These are phyloP conservation scores for Drosophila sordidula DNA, from an alignment of 2,888 invertebrate species.

Conservation along the genomic window DNA sequence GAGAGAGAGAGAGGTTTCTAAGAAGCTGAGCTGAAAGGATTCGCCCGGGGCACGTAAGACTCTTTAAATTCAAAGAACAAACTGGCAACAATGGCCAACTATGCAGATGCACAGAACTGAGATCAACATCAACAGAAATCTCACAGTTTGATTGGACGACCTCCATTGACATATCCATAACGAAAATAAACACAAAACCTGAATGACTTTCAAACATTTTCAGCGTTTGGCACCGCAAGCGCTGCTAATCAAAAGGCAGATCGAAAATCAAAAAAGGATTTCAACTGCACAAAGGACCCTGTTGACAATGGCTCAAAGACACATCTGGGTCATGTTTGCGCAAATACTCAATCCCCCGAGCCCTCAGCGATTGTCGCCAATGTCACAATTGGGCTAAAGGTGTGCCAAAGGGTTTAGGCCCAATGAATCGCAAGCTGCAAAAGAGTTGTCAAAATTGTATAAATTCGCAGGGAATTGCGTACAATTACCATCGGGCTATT, in stretches of 20 bases:
- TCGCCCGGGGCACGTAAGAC: constrained; percentile 46
- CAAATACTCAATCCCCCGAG: constrained; percentile 42
- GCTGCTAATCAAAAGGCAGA: constrained; percentile 51
- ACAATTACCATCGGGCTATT: constrained; percentile 26
- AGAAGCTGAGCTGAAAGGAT: constrained; percentile 48
- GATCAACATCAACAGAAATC: constrained; percentile 21
- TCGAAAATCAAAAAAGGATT: constrained; percentile 39
- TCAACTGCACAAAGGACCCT: constrained; percentile 16
- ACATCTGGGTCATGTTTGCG: constrained; percentile 65
- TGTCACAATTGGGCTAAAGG: constrained; percentile 26
- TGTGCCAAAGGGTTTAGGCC: constrained; percentile 31
- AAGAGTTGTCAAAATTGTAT: constrained; percentile 50
- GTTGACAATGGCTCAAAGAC: constrained; percentile 37
- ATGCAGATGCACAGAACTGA: constrained; percentile 55
- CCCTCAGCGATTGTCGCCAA: constrained; percentile 33
- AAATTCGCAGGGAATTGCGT: constrained; percentile 36
- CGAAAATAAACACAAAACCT: constrained; percentile 41
- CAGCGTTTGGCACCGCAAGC: constrained; percentile 25
- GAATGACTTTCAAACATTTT: constrained; percentile 10
- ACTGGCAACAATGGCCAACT: constrained; percentile 20
- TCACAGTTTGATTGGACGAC: constrained; percentile 41
- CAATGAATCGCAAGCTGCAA: constrained; percentile 60
- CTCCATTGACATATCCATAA: constrained; percentile 51
- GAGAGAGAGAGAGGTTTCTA: constrained; percentile 30
- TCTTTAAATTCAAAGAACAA: constrained; percentile 36